Evolutionary conservation across 2,113 vertebrate species (phyloP), one percentile per base, ranked within the genome.

Genomic region (Mola mola): DNA sequence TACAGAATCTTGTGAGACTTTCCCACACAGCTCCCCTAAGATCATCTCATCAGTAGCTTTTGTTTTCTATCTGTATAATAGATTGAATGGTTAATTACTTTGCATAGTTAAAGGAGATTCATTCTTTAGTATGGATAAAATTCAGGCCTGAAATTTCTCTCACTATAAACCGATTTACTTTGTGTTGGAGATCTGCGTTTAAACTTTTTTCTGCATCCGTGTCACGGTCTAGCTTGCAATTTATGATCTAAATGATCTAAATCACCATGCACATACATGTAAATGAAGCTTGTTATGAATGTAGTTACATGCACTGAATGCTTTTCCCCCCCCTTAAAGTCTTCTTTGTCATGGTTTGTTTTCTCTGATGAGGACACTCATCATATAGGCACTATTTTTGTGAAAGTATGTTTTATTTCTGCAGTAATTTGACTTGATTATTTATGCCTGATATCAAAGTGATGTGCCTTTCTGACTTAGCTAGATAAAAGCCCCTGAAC

Each of bases 281-380:
- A 90, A 79, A 86, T 84, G 67, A 88, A 75, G 83, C 72, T 78
- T 68, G 80, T 91, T 79, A 75, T 91, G 91, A 93, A 93, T 93
- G 92, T 93, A 92, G 89, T 90, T 89, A 85, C 72, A 90, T 90
- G 90, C 91, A 93, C 90, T 91, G 89, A 92, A 90, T 84, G 83
- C 71, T 58, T 72, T 67, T 57, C 61, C 53, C 37, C 33, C 31
- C 41, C 12, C 33, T 33, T 52, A 21, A 33, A 56, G 33, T 75
- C 22, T 69, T 69, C 25, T 75, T 68, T 61, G 71, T 55, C 75
- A 60, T 64, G 63, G 26, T 75, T 41, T 24, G 78, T 71, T 55
- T 58, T 64, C 58, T 62, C 15, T 75, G 49, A 75, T 46, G 71
- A 40, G 65, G 78, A 72, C 53, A 0, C 51, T 77, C 82, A 81